Percentiles rank a stretch among this genome's conserved stretches.
These are phyloP conservation scores for Periplaneta americana DNA, from an alignment of 1,140 invertebrate species.

Conservation along the genomic window DNA sequence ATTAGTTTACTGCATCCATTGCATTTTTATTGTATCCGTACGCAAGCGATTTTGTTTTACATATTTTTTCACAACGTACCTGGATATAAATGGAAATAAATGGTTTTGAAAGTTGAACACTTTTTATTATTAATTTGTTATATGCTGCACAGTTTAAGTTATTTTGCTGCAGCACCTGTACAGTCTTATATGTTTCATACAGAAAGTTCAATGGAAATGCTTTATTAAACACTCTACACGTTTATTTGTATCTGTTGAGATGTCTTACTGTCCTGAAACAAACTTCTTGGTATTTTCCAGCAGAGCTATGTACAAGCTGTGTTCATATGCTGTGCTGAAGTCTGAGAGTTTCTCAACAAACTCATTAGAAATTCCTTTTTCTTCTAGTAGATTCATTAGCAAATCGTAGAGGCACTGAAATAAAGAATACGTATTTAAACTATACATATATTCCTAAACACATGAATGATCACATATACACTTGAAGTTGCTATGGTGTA, in stretches of 20 bases:
- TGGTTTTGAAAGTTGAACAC: neutral
- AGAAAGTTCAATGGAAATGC: neutral
- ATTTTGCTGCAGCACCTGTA: neutral
- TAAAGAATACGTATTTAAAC: slow-evolving; percentile 27
- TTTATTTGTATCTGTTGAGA: neutral
- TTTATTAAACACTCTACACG: neutral
- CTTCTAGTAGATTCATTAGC: slow-evolving; percentile 88
- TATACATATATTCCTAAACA: neutral
- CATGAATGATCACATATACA: neutral
- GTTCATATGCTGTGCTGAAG: slow-evolving; percentile 85
- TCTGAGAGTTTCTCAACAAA: slow-evolving; percentile 83
- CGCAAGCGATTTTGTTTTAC: neutral
- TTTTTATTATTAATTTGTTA: neutral
- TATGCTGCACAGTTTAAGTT: neutral
- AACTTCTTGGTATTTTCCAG: slow-evolving; percentile 83
- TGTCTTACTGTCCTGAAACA: slow-evolving; percentile 54
- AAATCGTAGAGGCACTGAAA: slow-evolving; percentile 88
- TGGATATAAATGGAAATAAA: neutral
- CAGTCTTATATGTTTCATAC: neutral
- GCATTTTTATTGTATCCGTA: neutral
- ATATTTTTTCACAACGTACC: neutral
- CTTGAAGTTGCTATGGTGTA: too few relatives aligned
- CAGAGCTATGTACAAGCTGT: slow-evolving; percentile 78
- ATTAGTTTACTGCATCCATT: neutral
- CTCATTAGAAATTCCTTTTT: slow-evolving; percentile 87